Evolutionary conservation across 2,113 vertebrate genomes (phyloP).

Genomic region (Myiopsitta monachus): DNA sequence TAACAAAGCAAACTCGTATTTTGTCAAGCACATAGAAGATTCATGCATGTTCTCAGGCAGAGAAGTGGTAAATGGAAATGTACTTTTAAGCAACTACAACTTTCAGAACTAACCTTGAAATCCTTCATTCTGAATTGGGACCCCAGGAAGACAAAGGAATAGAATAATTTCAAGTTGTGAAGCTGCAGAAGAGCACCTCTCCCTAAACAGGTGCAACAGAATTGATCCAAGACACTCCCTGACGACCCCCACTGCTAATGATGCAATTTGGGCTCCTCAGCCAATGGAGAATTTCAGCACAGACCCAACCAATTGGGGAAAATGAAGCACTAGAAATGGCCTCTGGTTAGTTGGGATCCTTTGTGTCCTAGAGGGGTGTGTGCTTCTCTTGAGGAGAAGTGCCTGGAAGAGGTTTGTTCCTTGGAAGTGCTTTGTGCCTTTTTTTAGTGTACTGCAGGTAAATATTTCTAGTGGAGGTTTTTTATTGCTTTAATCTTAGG

Average conservation of each 20-base stretch:
- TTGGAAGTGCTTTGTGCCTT: accelerated
- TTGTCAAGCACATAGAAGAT: neutral
- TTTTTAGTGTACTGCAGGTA: neutral
- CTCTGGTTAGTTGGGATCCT: accelerated
- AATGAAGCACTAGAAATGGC: neutral
- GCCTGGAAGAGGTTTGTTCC: accelerated
- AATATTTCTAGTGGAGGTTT: accelerated
- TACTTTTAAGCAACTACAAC: neutral
- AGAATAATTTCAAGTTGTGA: neutral
- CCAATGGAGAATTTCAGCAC: neutral
- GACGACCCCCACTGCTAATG: accelerated
- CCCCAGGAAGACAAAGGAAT: neutral
- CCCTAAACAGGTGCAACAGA: neutral
- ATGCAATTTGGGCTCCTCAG: accelerated
- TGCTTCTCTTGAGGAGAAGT: accelerated
- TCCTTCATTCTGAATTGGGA: neutral
- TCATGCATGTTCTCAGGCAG: neutral
- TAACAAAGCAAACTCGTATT: neutral
- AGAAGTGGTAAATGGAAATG: neutral
- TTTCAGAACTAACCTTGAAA: neutral
- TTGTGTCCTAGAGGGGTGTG: accelerated
- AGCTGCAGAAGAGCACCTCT: neutral
- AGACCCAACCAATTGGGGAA: neutral
- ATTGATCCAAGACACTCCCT: neutral
- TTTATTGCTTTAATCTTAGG: accelerated